phyloP scores from a whole-genome alignment of 2,888 invertebrate genomes.

The Phasia obesa region DNA sequence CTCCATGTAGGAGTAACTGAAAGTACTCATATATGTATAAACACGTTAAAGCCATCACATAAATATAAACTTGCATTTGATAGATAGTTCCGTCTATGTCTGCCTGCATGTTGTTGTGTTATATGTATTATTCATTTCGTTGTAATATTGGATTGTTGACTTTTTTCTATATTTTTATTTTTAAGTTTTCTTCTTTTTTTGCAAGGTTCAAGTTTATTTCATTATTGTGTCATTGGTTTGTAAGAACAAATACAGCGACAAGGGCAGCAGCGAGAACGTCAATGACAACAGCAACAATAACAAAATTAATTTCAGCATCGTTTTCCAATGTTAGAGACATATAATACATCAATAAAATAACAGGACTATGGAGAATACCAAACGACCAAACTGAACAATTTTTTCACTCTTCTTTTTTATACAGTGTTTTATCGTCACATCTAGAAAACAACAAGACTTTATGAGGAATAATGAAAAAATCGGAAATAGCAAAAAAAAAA shows the following conservation, averaged over 20 bases:
- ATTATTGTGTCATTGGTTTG: slow-evolving; percentile 65
- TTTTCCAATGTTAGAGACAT: slow-evolving; percentile 47
- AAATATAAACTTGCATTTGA: slow-evolving; percentile 46
- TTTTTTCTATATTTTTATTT: no score
- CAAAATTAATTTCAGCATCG: slow-evolving; percentile 25
- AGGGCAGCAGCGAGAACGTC: slow-evolving; percentile 15
- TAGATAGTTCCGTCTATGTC: slow-evolving; percentile 35
- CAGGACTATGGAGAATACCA: slow-evolving; percentile 49
- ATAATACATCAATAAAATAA: slow-evolving; percentile 65
- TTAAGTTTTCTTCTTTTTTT: slow-evolving; percentile 7
- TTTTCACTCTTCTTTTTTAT: neutral
- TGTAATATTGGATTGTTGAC: slow-evolving; percentile 41
- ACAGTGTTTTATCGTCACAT: slow-evolving; percentile 26
- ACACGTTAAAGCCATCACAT: neutral
- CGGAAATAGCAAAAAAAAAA: neutral
- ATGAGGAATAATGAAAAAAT: slow-evolving; percentile 2
- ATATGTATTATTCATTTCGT: slow-evolving; percentile 27
- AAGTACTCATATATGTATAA: neutral
- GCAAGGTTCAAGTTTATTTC: slow-evolving; percentile 47
- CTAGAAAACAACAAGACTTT: slow-evolving; percentile 37
- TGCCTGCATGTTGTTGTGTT: neutral
- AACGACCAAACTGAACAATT: slow-evolving; percentile 26
- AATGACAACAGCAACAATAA: slow-evolving; percentile 1
- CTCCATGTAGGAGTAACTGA: neutral
- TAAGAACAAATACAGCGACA: slow-evolving; percentile 44